A percentile compares a stretch with the other conserved stretches of the same genome.
phyloP scores from a whole-genome alignment of 2,888 invertebrate species.

The Idaea biselata region DNA sequence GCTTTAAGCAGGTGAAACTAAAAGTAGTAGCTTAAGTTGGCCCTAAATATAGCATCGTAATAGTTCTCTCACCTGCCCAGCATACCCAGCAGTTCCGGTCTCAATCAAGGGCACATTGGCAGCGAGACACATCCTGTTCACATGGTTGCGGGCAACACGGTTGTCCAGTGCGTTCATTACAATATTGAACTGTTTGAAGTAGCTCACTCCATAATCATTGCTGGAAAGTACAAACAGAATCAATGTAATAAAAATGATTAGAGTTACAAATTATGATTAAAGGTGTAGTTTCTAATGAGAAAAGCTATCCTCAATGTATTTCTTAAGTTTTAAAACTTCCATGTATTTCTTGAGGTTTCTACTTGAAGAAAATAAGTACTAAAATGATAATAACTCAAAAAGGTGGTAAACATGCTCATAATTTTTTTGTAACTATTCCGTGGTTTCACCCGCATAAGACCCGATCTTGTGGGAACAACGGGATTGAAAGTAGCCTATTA shows the following conservation, averaged over 20 bases:
- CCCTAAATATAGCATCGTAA: background rate
- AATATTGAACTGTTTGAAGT: slow-evolving; percentile 93
- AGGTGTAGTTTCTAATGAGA: background rate
- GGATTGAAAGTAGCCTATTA: no score
- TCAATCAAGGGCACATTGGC: slow-evolving; percentile 97
- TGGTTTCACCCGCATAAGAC: no score
- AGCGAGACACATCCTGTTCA: slow-evolving; percentile 98
- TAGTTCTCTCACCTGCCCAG: slow-evolving; percentile 86
- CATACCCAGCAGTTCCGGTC: slow-evolving; percentile 98
- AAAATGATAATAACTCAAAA: no score
- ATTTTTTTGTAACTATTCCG: no score
- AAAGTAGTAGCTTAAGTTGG: no score
- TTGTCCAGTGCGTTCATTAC: slow-evolving; percentile 99
- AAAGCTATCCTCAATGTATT: background rate
- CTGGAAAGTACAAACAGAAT: slow-evolving; percentile 73
- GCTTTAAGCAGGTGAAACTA: no score
- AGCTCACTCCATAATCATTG: slow-evolving; percentile 92
- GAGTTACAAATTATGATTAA: background rate
- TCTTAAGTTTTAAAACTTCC: no score
- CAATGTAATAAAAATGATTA: background rate
- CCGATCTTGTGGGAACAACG: no score
- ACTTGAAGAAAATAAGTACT: no score
- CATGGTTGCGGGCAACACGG: slow-evolving; percentile 97
- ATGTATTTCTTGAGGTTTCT: no score
- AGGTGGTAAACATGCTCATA: no score